Percentiles rank a stretch among this genome's conserved stretches.
Conservation (phyloP, 2,113 vertebrate species). For the Sturnira hondurensis region DNA sequence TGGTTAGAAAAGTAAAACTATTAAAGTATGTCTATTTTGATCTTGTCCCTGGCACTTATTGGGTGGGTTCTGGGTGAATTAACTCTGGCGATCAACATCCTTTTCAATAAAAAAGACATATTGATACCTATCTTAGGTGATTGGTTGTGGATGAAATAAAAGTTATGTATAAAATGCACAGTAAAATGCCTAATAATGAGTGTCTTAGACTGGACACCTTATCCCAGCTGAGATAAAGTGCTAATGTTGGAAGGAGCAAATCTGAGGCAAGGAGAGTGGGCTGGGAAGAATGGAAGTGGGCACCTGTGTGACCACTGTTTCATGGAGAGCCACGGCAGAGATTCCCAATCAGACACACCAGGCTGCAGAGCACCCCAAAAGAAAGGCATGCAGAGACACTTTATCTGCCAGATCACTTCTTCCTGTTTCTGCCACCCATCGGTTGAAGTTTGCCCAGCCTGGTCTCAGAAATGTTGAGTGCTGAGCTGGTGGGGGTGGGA, state of each 20-base stretch:
- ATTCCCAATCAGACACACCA: not conserved
- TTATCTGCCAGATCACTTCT: not conserved
- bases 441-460: not conserved
- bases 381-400: not conserved
- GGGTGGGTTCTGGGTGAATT: not conserved
- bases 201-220: not conserved
- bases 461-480: not conserved
- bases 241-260: not conserved
- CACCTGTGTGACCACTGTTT: not conserved
- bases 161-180: not conserved
- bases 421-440: not conserved
- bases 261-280: not conserved
- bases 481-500: slow-evolving; percentile 35
- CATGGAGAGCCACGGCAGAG: not conserved
- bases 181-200: not conserved
- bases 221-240: not conserved
- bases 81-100: not conserved
- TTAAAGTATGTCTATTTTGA: not conserved
- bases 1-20: not conserved
- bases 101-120: not conserved
- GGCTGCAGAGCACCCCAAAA: not conserved
- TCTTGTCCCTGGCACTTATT: not conserved
- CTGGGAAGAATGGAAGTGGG: not conserved
- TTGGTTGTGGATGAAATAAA: not conserved
- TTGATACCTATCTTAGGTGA: not conserved